Evolutionary conservation across 64 coral and sea anemone species (phyloP), one percentile per base, ranked within the genome.

Genomic region (Stylophora pistillata): DNA sequence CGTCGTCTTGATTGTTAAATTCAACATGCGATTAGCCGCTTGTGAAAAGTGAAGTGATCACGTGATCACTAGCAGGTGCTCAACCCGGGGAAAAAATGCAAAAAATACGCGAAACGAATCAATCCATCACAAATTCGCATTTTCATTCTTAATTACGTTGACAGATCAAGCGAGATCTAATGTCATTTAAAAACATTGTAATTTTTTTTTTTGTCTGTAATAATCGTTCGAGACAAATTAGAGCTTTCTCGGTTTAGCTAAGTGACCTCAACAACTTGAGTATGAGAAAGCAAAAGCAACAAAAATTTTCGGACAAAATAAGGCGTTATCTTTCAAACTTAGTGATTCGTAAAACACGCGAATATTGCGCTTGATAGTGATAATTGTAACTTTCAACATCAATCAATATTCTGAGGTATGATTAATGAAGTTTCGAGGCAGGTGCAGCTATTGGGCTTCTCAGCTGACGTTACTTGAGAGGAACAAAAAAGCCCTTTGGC

Each of bases 371-470:
- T 31, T 29, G 62, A 65, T 63, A 30, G 59, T 17, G 79, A 65
- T 84, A 62, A 68, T 84, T 84, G 80, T 84, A 53, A 84, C 31
- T 70, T 84, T 70, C 62, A 84, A 84, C 62, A 69, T 84, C 41
- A 69, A 65, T 84, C 80, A 84, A 84, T 84, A 84, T 84, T 34
- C 80, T 62, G 34, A 69, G 21, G 80, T 65, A 69, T 84, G 69
- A 84, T 69, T 84, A 69, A 84, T 84, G 80, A 70, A 68, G 80
- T 84, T 69, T 54, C 16, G 26, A 37, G 37, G 34, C 80, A 84
- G 80, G 61, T 84, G 80, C 23, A 53, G 61, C 16, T 18, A 27
- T 84, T 84, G 21, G 37, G 37, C 13, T 68, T n/a, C 53, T 84
- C 80, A 84, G 59, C 80, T 84, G 61, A 84, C 37, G 37, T 47